Base-by-base conservation (phyloP, 1,140 invertebrate genomes). In the Phocides pigmalion region DNA sequence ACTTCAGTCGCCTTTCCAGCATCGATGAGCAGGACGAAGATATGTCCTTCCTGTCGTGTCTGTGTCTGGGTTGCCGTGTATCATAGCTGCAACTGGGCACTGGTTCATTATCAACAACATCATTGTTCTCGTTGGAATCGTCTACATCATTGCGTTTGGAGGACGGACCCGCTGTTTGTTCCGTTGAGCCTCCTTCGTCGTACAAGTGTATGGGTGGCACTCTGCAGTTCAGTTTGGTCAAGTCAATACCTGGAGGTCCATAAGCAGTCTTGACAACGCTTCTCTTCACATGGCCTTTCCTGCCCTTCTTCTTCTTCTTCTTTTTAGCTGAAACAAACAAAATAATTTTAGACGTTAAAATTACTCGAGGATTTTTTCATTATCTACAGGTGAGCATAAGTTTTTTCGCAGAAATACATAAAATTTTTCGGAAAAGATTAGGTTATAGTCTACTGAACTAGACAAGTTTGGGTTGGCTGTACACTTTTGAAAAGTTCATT, bases 1-100 rank as follows among this genome's bases (percentile, higher is more conserved):
- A 56, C 17, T 64, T 66, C 12, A 74, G 32, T 22, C 66, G 70
- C 11, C 37, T 70, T 28, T 67, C 46, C 44, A 28, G 39, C 19
- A 61, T 14, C 4, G 58, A 61, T 3, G 44, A 49, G 20, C 17
- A 37, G 6, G 58, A 49, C 19, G 58, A 61, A 1, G 58, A 39
- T 5, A 19, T 25, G 14, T 37, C 39, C 8, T 44, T 62, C 32
- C 41, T 41, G 2, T 61, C 44, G 16, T 50, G 22, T 39, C 11
- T 50, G 3, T 50, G 32, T 50, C 19, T 20, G 2, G 16, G 35
- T 19, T 49, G 22, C 9, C 5, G 32, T 8, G n/a, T 61, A 0
- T 47, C 44, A 5, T 54, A 41, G 3, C 19, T 50, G 19, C 58
- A 32, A 5, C n/a, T 35, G 15, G 37, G 12, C 3, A 41, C 12